phyloP scores from a whole-genome alignment of 1,140 invertebrate species.

The Leptopilina boulardi region DNA sequence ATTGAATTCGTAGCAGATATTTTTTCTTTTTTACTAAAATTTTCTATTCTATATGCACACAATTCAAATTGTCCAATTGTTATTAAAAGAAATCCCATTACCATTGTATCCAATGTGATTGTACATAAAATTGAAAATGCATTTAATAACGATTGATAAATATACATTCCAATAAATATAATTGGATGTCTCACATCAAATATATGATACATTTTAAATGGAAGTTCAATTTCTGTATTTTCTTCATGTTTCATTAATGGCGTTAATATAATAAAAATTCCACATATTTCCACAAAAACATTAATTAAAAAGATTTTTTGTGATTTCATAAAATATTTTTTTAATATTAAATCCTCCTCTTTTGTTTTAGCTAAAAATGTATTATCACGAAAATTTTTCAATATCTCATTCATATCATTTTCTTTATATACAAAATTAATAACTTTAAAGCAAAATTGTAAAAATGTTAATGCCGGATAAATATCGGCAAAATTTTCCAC shows the following conservation, averaged over 20 bases:
- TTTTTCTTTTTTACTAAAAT: not conserved
- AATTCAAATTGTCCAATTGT: constrained; percentile 15
- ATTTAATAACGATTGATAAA: not conserved
- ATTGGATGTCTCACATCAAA: not conserved
- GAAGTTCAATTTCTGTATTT: constrained; percentile 4
- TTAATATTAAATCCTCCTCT: not conserved
- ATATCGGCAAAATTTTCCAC: constrained; percentile 14
- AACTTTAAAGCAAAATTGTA: not conserved
- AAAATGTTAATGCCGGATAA: not conserved
- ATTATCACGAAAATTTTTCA: not conserved
- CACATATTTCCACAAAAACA: not conserved
- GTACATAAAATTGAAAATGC: not conserved
- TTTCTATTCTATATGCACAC: not conserved
- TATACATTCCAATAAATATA: not conserved
- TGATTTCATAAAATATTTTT: not conserved
- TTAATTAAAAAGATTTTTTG: not conserved
- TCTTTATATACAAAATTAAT: not conserved
- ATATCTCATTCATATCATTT: not conserved
- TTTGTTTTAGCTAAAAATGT: not conserved
- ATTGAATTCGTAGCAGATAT: not conserved
- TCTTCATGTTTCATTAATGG: constrained; percentile 7
- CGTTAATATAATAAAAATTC: not conserved
- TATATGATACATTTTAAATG: not conserved
- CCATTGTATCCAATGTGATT: not conserved
- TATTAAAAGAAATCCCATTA: not conserved